These are phyloP conservation scores for Diloba caeruleocephala DNA, from an alignment of 2,888 invertebrate genomes.

Conservation along the genomic window DNA sequence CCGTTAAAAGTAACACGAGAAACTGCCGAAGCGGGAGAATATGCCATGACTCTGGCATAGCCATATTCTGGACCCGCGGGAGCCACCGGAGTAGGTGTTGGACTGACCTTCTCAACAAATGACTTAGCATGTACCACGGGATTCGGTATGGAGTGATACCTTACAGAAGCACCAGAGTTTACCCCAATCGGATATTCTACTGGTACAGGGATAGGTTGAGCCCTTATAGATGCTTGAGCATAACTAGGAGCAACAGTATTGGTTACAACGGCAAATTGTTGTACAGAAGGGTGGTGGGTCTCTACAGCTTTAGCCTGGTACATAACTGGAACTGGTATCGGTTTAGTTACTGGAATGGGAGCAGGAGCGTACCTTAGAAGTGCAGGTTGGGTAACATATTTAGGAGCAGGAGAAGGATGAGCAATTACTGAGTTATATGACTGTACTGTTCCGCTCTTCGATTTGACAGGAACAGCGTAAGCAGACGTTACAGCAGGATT, in stretches of 20 bases:
- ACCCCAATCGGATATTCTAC: neutral
- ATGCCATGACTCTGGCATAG: slow-evolving; percentile 37
- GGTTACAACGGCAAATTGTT: slow-evolving; percentile 9
- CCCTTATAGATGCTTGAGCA: slow-evolving; percentile 3
- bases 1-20: slow-evolving; percentile 90
- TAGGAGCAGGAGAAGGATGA: slow-evolving; percentile 33
- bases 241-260: slow-evolving; percentile 4
- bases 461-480: slow-evolving; percentile 6
- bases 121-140: slow-evolving; percentile 16
- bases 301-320: slow-evolving; percentile 9
- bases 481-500: slow-evolving; percentile 11
- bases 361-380: slow-evolving; percentile 1
- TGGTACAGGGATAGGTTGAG: slow-evolving; percentile 14
- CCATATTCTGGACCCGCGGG: slow-evolving; percentile 11
- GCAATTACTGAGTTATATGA: slow-evolving; percentile 19
- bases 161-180: slow-evolving; percentile 4
- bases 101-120: slow-evolving; percentile 7
- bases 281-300: neutral
- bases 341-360: slow-evolving; percentile 11
- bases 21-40: slow-evolving; percentile 67
- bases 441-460: slow-evolving; percentile 24
- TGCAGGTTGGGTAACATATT: slow-evolving; percentile 16
- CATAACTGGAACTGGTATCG: slow-evolving; percentile 41
- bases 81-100: neutral
- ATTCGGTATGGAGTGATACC: slow-evolving; percentile 21